Percentiles rank a stretch among this genome's conserved stretches.
These are phyloP conservation scores for Cephus runcator DNA, from an alignment of 2,888 invertebrate genomes.

Conservation along the genomic window DNA sequence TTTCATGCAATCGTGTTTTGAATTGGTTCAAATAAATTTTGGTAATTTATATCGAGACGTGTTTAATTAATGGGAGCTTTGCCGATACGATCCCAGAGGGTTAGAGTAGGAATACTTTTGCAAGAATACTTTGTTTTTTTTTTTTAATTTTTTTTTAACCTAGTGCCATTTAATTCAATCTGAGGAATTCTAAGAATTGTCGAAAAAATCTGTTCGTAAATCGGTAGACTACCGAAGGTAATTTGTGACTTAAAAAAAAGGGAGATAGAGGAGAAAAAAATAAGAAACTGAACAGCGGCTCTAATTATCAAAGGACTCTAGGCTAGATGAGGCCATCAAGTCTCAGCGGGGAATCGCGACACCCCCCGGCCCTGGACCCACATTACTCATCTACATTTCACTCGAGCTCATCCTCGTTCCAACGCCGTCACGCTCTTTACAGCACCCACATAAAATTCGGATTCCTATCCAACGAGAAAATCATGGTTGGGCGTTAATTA, in stretches of 20 bases:
- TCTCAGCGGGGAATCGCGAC: constrained; percentile 63
- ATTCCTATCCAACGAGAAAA: constrained; percentile 49
- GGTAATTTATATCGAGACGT: not conserved
- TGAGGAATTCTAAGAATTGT: not conserved
- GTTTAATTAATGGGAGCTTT: not conserved
- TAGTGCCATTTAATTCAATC: not conserved
- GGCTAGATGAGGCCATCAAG: constrained; percentile 63
- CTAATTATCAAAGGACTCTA: constrained; percentile 27
- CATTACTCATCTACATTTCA: constrained; percentile 64
- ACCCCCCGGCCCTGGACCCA: constrained; percentile 48
- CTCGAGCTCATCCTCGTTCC: constrained; percentile 59
- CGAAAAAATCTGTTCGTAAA: not conserved
- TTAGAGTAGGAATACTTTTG: too few relatives aligned
- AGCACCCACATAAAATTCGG: constrained; percentile 63
- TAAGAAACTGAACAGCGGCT: constrained; percentile 20
- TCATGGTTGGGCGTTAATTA: constrained; percentile 54
- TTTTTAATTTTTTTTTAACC: not conserved
- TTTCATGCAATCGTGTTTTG: not conserved
- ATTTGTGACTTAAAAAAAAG: not conserved
- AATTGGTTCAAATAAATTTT: not conserved
- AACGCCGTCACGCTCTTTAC: constrained; percentile 62
- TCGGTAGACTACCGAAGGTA: not conserved
- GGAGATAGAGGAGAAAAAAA: not conserved
- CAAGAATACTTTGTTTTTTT: not conserved
- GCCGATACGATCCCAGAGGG: not conserved